Conservation (phyloP, 2,113 vertebrate genomes). For the Leucopternis melanops region DNA sequence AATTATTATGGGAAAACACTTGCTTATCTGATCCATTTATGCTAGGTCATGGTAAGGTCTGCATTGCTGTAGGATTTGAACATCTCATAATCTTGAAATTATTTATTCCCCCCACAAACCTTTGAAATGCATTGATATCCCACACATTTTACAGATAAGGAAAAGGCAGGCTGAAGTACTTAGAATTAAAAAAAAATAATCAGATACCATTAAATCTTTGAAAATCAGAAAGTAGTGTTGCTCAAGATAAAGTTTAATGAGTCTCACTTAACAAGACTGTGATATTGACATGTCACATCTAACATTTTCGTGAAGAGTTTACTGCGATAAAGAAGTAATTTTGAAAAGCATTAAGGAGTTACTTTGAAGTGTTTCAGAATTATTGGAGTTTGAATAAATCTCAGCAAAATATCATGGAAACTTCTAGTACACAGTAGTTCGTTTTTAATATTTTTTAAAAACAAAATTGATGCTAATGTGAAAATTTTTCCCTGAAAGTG, state of each 20-base stretch:
- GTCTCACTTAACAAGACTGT: neutral
- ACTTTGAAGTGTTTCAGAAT: neutral
- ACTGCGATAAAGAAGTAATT: neutral
- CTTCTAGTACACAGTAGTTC: neutral
- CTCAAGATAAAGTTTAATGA: neutral
- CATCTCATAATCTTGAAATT: neutral
- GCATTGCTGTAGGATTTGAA: neutral
- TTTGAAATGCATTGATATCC: neutral
- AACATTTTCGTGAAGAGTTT: neutral
- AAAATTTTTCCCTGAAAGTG: neutral
- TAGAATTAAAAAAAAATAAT: neutral
- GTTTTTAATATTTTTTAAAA: neutral
- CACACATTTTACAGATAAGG: neutral
- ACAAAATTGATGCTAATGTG: neutral
- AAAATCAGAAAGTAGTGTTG: neutral
- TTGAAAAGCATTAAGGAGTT: neutral
- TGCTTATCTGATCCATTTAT: neutral
- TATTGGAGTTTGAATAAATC: neutral
- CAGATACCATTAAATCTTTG: neutral
- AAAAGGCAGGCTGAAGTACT: neutral
- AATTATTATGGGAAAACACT: neutral
- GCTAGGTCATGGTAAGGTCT: neutral
- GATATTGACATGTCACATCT: neutral
- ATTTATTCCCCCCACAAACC: neutral
- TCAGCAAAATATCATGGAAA: neutral